A percentile compares a stretch with the other conserved stretches of the same genome.
Conservation (phyloP, 92 coral and sea anemone genomes). For the Phenganax marumi region DNA sequence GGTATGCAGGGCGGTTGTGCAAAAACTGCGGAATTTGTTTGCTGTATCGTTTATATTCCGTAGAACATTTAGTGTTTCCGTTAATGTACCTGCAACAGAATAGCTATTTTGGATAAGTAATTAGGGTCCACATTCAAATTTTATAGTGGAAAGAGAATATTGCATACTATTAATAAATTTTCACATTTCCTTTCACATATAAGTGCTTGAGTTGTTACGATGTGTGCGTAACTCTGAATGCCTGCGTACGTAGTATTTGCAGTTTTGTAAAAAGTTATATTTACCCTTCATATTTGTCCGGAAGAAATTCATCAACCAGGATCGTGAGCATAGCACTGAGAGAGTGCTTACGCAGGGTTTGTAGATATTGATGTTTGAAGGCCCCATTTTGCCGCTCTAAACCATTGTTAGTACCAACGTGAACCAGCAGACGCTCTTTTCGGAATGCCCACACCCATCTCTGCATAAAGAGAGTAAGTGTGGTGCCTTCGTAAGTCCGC, state of each 20-base stretch:
- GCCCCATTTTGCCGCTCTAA: conserved; percentile 32
- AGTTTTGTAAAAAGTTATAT: neutral
- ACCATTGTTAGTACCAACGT: conserved; percentile 33
- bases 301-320: conserved; percentile 19
- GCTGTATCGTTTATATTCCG: neutral
- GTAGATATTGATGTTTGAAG: conserved; percentile 29
- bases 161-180: too few relatives aligned
- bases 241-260: neutral
- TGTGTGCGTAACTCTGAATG: neutral
- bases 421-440: neutral
- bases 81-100: conserved; percentile 4
- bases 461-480: conserved; percentile 3
- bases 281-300: conserved; percentile 32
- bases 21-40: conserved; percentile 12
- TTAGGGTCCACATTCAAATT: neutral
- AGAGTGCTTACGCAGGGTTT: conserved; percentile 1
- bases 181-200: too few relatives aligned
- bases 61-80: conserved; percentile 13
- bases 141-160: neutral
- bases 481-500: too few relatives aligned
- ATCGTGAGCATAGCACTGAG: conserved; percentile 24
- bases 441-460: conserved; percentile 45
- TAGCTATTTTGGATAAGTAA: neutral
- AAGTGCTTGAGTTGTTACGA: neutral
- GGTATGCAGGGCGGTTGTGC: conserved; percentile 21